Evolutionary conservation across 2,113 vertebrate species (phyloP).

Genomic region (Centropus unirufus): DNA sequence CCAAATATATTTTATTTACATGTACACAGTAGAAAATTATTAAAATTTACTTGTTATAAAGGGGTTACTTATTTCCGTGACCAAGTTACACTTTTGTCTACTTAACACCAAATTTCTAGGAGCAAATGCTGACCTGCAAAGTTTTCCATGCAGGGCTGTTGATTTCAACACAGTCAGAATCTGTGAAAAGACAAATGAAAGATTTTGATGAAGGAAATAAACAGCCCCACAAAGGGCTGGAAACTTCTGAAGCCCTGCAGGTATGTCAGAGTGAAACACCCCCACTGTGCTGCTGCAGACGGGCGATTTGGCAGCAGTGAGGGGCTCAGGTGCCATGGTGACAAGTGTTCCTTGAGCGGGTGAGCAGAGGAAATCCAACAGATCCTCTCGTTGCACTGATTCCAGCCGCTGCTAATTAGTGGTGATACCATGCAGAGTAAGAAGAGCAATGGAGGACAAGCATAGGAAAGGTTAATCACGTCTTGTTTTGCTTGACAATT

Average conservation of each 20-base stretch:
- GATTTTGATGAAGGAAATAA: neutral
- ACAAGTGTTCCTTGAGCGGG: neutral
- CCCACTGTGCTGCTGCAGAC: neutral
- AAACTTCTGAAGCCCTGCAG: neutral
- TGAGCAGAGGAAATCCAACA: neutral
- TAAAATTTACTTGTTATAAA: rapidly evolving
- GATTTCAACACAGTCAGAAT: neutral
- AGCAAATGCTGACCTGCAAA: rapidly evolving
- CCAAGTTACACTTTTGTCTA: neutral
- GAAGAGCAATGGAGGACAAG: neutral
- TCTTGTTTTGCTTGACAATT: neutral
- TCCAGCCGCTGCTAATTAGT: neutral
- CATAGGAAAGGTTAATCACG: neutral
- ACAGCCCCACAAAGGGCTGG: neutral
- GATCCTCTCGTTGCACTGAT: neutral
- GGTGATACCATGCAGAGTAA: neutral
- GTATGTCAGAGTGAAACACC: rapidly evolving
- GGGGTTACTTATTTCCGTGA: neutral
- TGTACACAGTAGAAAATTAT: neutral
- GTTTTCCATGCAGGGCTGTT: neutral
- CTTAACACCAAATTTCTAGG: neutral
- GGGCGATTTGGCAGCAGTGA: neutral
- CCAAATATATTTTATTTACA: neutral
- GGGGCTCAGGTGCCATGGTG: neutral
- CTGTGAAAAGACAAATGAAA: rapidly evolving